phyloP scores from a whole-genome alignment of 2,113 vertebrate genomes.

The Globicephala melas region DNA sequence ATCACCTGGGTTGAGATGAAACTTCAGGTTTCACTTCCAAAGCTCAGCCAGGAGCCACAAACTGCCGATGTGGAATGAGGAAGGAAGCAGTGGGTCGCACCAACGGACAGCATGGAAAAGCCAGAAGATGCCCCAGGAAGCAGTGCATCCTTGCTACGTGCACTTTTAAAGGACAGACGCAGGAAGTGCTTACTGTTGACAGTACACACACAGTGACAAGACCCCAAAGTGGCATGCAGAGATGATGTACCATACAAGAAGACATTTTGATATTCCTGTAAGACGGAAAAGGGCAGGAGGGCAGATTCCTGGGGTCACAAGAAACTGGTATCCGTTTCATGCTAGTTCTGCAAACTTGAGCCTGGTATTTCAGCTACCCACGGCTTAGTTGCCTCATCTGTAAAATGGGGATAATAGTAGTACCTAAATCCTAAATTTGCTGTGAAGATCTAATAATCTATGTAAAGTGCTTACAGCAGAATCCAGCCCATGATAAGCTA shows the following conservation, averaged over 20 bases:
- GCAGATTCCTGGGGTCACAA: neutral
- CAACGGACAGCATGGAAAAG: neutral
- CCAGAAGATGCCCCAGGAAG: neutral
- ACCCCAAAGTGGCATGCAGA: accelerated
- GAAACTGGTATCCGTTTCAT: neutral
- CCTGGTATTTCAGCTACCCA: neutral
- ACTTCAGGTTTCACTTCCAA: neutral
- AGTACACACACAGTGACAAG: neutral
- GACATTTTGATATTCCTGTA: neutral
- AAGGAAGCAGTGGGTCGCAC: neutral
- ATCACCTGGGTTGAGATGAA: neutral
- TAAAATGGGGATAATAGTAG: neutral
- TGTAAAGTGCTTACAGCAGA: neutral
- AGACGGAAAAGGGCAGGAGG: accelerated
- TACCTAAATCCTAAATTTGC: neutral
- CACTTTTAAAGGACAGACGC: accelerated
- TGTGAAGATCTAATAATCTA: neutral
- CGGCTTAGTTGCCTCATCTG: neutral
- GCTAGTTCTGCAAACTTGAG: neutral
- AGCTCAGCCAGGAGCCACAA: neutral
- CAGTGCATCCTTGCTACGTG: accelerated
- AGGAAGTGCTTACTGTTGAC: neutral
- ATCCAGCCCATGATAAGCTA: neutral
- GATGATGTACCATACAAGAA: neutral
- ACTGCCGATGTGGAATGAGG: neutral